Evolutionary conservation across 2,113 vertebrate species (phyloP).

Genomic region (Acanthochromis polyacanthus): DNA sequence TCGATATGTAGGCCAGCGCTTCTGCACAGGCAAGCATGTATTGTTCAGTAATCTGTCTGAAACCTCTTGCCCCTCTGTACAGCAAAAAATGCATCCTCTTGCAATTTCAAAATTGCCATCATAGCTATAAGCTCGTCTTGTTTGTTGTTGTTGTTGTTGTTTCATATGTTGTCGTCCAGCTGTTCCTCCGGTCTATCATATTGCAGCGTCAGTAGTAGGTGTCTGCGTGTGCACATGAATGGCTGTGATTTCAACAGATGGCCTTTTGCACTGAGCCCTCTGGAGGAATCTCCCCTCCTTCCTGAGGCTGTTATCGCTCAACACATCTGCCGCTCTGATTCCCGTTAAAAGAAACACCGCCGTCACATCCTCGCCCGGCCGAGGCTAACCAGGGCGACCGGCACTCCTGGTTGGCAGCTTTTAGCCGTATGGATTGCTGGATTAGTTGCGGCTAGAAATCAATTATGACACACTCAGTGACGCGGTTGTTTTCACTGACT

Average conservation of each 20-base stretch:
- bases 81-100: slow-evolving; percentile 9
- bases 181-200: slow-evolving; percentile 3
- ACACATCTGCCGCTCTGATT: slow-evolving; percentile 67
- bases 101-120: slow-evolving; percentile 1
- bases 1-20: slow-evolving; percentile 30
- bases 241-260: slow-evolving; percentile 59
- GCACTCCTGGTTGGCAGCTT: slow-evolving; percentile 41
- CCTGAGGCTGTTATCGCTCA: slow-evolving; percentile 51
- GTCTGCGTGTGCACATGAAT: slow-evolving; percentile 25
- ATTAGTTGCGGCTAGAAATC: slow-evolving; percentile 38
- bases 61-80: not conserved
- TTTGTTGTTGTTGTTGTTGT: slow-evolving; percentile 14
- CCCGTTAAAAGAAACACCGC: slow-evolving; percentile 20
- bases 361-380: slow-evolving; percentile 3
- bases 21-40: slow-evolving; percentile 35
- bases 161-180: slow-evolving; percentile 42
- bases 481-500: slow-evolving; percentile 19
- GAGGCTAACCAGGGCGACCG: not conserved
- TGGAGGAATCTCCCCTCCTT: slow-evolving; percentile 64
- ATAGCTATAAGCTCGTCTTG: not conserved
- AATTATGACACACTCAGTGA: not conserved
- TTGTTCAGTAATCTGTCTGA: slow-evolving; percentile 23
- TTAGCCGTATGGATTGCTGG: slow-evolving; percentile 31
- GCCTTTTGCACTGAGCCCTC: slow-evolving; percentile 47
- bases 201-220: slow-evolving; percentile 31